These are phyloP conservation scores for Charina bottae DNA, from an alignment of 2,113 vertebrate genomes.

Conservation along the genomic window DNA sequence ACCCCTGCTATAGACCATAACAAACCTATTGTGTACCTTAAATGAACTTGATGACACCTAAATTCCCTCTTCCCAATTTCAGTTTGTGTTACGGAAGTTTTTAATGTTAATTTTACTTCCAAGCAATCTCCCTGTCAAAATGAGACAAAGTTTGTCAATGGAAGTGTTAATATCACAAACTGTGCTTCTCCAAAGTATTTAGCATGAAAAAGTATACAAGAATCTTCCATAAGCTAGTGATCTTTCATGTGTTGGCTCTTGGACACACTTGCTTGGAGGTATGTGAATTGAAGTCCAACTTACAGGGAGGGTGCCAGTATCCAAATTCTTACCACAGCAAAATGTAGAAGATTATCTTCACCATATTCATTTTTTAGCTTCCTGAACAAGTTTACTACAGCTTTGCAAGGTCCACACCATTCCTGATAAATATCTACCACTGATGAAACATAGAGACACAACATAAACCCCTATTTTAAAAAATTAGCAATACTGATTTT, in stretches of 20 bases:
- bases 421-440: constrained; percentile 78
- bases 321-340: constrained; percentile 72
- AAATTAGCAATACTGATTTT: background rate
- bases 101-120: background rate
- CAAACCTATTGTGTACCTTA: background rate
- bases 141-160: background rate
- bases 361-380: constrained; percentile 70
- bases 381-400: constrained; percentile 67
- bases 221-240: background rate
- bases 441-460: constrained; percentile 41
- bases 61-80: background rate
- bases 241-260: background rate
- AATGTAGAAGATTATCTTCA: constrained; percentile 75
- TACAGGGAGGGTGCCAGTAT: background rate
- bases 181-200: background rate
- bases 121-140: background rate
- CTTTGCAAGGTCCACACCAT: constrained; percentile 83
- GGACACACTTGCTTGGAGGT: background rate
- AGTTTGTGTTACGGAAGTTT: background rate
- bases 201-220: background rate
- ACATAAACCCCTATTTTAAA: background rate
- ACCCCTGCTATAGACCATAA: background rate
- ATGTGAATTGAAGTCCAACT: background rate
- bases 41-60: background rate
- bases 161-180: background rate